Percentiles rank a stretch among this genome's conserved stretches.
Evolutionary conservation across 2,113 vertebrate genomes (phyloP).

Genomic region (Anguilla rostrata): DNA sequence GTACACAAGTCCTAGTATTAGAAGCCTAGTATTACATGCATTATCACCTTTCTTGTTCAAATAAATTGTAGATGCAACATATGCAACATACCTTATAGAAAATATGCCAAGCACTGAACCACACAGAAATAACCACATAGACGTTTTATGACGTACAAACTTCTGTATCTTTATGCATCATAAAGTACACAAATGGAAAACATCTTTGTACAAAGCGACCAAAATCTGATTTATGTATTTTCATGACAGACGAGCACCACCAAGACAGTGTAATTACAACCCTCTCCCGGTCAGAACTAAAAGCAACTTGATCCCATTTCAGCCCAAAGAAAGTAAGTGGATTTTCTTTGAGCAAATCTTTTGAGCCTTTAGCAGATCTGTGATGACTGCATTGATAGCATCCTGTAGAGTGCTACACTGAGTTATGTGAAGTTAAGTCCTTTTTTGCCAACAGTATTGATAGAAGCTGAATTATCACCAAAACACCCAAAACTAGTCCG

Average conservation of each 20-base stretch:
- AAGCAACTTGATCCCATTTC: constrained; percentile 74
- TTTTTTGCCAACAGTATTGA: constrained; percentile 65
- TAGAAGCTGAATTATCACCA: constrained; percentile 50
- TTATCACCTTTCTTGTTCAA: too few species aligned
- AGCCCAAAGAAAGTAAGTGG: constrained; percentile 87
- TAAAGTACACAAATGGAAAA: neutral
- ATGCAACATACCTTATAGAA: too few species aligned
- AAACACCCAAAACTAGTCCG: constrained; percentile 39
- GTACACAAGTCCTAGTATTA: too few species aligned
- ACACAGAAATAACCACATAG: too few species aligned
- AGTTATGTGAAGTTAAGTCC: neutral
- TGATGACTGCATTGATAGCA: neutral
- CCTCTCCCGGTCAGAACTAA: constrained; percentile 78
- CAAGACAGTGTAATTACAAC: constrained; percentile 79
- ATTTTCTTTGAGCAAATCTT: neutral
- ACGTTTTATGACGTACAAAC: too few species aligned
- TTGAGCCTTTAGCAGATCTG: neutral
- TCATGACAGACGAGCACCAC: constrained; percentile 81
- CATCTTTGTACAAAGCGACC: neutral
- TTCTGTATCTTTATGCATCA: neutral
- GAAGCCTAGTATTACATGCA: too few species aligned
- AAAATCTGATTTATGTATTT: constrained; percentile 30
- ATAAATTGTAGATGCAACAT: too few species aligned
- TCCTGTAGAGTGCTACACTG: too few species aligned
- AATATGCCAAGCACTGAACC: too few species aligned